Base-by-base conservation (phyloP, 2,113 vertebrate species). In the Apistogramma diplotaenia region DNA sequence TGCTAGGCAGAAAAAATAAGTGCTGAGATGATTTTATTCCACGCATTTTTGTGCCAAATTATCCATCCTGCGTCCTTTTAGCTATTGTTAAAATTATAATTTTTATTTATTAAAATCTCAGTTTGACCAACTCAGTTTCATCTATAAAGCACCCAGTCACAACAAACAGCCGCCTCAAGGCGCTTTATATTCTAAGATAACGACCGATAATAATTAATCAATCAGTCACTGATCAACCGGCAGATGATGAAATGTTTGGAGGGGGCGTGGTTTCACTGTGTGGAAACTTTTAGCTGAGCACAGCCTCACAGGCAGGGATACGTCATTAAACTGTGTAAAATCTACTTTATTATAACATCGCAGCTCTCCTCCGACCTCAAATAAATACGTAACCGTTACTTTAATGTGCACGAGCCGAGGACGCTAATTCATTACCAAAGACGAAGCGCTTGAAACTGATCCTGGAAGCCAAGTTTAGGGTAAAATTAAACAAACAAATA, bases 211-310 rank as follows among this genome's bases (percentile, higher is more conserved):
- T n/a, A n/a, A n/a, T n/a, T n/a, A n/a, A n/a, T 6, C 13, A 1
- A 33, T 8, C 18, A 0, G 9, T 16, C 16, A 16, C 13, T 8
- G 46, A 82, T 72, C 74, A 56, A 81, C 81, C 29, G 3, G 5
- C 3, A 15, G 31, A 79, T 71, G 53, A 61, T 70, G 73, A 74
- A 74, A 85, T 31, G 6, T 31, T 31, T 70, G 43, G 29, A 62
- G 4, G 18, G 21, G 23, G 21, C 6, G 58, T 31, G 70, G 18
- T 16, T 8, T n/a, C 43, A 0, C 4, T 3, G 0, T n/a, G 1
- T 54, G 0, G 4, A 1, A 0, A 18, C 35, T 70, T 3, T 27
- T 3, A n/a, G 82, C 37, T 31, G 53, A 75, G 8, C 25, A 0
- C 0, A 4, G 15, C 2, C 70, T 81, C 3, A 40, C 12, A 81